Evolutionary conservation across 2,113 vertebrate genomes (phyloP).

Genomic region (Panthera leo): DNA sequence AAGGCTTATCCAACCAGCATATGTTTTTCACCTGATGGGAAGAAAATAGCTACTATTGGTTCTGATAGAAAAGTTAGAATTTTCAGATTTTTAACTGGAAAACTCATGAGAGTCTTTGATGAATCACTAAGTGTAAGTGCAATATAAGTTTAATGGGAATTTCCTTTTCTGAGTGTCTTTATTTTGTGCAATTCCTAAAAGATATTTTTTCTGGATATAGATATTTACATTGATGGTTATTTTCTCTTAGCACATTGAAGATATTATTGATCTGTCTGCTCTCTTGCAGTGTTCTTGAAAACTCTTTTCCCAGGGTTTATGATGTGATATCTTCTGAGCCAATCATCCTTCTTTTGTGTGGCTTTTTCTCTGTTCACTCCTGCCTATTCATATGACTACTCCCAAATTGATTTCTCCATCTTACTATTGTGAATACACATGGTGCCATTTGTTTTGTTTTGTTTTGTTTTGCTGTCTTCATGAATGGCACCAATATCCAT

Average conservation of each 20-base stretch:
- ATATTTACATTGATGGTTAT: neutral
- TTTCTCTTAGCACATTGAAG: constrained; percentile 34
- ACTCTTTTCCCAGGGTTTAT: neutral
- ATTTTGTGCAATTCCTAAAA: constrained; percentile 38
- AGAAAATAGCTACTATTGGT: constrained; percentile 97
- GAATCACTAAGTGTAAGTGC: constrained; percentile 95
- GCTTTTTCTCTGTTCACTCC: neutral
- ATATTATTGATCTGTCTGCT: neutral
- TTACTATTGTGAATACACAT: neutral
- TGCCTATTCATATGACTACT: neutral
- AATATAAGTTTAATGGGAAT: constrained; percentile 44
- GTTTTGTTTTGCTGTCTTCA: neutral
- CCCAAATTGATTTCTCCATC: neutral
- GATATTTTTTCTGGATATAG: neutral
- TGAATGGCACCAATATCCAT: neutral
- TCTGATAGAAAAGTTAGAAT: constrained; percentile 97
- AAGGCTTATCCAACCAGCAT: constrained; percentile 95
- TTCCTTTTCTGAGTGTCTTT: constrained; percentile 22
- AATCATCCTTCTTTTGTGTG: neutral
- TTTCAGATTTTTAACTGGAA: constrained; percentile 97
- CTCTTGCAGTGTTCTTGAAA: neutral
- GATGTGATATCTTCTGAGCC: neutral
- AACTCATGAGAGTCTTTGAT: constrained; percentile 97
- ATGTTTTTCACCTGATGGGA: constrained; percentile 94
- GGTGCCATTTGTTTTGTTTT: neutral